phyloP scores from a whole-genome alignment of 1,140 invertebrate species.

The Cyclargus thomasi region DNA sequence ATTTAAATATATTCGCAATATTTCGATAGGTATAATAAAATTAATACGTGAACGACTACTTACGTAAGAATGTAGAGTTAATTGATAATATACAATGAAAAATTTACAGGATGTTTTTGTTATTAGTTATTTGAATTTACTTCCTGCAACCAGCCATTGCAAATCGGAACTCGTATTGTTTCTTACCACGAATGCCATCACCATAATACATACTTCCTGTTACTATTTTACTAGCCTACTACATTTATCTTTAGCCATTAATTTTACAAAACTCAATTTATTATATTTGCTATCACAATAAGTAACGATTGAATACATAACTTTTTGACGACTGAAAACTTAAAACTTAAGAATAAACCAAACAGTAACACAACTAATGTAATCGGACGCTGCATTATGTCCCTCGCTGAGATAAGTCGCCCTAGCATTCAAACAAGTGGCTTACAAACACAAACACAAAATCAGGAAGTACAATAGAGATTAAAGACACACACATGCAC shows the following conservation, averaged over 20 bases:
- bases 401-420: conserved; percentile 70
- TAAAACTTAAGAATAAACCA: conserved; percentile 23
- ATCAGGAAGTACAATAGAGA: conserved; percentile 74
- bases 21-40: too few species aligned
- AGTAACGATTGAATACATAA: too few species aligned
- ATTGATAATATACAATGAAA: neutral
- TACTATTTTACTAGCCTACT: conserved; percentile 64
- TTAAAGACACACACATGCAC: conserved; percentile 68
- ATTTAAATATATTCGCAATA: too few species aligned
- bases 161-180: conserved; percentile 72
- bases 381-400: conserved; percentile 72
- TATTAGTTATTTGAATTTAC: conserved; percentile 29
- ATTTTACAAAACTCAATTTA: neutral
- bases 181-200: conserved; percentile 60
- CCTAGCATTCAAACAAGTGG: conserved; percentile 74
- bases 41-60: too few species aligned
- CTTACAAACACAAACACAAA: conserved; percentile 60
- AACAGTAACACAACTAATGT: conserved; percentile 41
- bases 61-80: neutral
- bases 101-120: conserved; percentile 1
- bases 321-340: too few species aligned
- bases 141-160: conserved; percentile 56
- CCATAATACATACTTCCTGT: conserved; percentile 66
- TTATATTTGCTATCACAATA: conserved; percentile 16
- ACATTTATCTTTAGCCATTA: conserved; percentile 30